Conservation (phyloP, 2,113 vertebrate species). For the Eulemur macaco region DNA sequence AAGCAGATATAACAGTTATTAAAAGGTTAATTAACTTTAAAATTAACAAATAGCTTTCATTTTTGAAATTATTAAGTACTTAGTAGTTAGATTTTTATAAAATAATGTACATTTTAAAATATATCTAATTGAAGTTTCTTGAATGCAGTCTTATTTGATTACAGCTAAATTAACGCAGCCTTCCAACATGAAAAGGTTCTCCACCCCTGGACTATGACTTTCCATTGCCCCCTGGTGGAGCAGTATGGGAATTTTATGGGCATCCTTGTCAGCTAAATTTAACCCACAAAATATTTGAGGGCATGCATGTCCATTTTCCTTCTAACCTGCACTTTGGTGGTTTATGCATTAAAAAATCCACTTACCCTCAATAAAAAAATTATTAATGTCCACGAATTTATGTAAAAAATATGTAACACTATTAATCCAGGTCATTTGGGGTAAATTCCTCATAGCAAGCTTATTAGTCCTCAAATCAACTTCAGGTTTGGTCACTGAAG, state of each 20-base stretch:
- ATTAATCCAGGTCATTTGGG: neutral
- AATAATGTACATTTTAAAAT: no score
- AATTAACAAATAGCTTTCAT: no score
- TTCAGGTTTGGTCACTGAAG: neutral
- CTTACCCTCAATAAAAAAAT: neutral
- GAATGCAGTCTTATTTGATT: no score
- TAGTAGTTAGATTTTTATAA: no score
- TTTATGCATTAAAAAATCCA: neutral
- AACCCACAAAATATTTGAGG: neutral
- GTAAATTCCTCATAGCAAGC: neutral
- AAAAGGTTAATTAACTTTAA: no score
- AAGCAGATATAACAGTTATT: no score
- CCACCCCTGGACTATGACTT: slow-evolving; percentile 11
- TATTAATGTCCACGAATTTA: neutral
- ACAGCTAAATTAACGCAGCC: no score
- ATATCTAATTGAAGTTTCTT: no score
- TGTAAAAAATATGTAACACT: neutral
- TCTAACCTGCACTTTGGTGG: neutral
- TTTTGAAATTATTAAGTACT: no score
- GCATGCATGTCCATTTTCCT: neutral
- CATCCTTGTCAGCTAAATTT: neutral
- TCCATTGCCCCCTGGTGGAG: slow-evolving; percentile 68
- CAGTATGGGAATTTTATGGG: slow-evolving; percentile 42
- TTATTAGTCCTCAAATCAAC: neutral
- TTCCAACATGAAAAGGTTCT: no score